Percentiles rank a stretch among this genome's conserved stretches.
Evolutionary conservation across 2,113 vertebrate genomes (phyloP).

Genomic region (Dipodomys stephensi): DNA sequence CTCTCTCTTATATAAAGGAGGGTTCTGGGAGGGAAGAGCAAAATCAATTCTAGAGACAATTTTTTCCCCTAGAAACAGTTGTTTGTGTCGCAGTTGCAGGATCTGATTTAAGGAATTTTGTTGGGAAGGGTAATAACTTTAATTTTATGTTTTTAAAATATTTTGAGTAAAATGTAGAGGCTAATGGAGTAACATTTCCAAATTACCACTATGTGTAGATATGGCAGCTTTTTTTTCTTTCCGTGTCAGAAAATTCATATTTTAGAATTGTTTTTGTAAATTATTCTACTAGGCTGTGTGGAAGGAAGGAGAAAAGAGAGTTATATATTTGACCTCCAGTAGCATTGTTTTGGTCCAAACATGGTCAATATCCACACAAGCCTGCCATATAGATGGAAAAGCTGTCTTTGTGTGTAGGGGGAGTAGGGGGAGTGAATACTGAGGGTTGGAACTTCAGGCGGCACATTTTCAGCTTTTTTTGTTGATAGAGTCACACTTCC

Average conservation of each 20-base stretch:
- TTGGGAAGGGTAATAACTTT: background rate
- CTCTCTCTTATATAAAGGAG: background rate
- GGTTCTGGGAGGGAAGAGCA: background rate
- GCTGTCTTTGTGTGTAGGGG: no score
- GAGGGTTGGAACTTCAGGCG: no score
- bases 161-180: conserved; percentile 13
- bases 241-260: conserved; percentile 20
- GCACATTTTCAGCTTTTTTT: no score
- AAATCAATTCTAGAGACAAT: background rate
- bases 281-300: background rate
- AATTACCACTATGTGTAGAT: background rate
- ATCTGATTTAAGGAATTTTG: conserved; percentile 28
- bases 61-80: background rate
- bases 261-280: background rate
- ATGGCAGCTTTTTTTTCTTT: background rate
- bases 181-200: background rate
- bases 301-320: background rate
- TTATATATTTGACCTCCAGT: background rate
- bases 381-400: background rate
- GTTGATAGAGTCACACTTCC: background rate
- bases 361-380: background rate
- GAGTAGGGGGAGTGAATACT: no score
- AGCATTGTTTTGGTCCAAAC: background rate
- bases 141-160: background rate
- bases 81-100: background rate